These are phyloP conservation scores for Odontocerum albicorne DNA, from an alignment of 2,888 invertebrate species.

Conservation along the genomic window DNA sequence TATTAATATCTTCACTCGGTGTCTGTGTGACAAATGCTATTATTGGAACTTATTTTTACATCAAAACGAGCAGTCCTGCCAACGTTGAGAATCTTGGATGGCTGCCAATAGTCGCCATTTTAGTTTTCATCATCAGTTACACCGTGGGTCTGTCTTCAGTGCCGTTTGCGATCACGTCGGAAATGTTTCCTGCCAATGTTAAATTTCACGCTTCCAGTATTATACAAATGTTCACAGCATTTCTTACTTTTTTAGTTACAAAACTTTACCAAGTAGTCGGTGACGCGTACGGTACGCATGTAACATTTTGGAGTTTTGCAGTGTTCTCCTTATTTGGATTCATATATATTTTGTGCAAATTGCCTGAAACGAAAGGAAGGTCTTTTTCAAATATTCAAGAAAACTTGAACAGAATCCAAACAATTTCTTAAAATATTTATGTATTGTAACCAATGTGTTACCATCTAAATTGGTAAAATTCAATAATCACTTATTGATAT, in stretches of 20 bases:
- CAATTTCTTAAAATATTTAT: no score
- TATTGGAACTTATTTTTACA: conserved; percentile 57
- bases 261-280: conserved; percentile 64
- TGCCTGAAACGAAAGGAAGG: conserved; percentile 73
- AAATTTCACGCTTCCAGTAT: conserved; percentile 63
- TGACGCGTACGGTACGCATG: conserved; percentile 61
- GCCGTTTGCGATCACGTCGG: conserved; percentile 64
- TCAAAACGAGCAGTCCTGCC: conserved; percentile 47
- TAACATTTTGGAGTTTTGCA: conserved; percentile 67
- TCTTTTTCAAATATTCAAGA: conserved; percentile 71
- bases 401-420: no score
- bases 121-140: conserved; percentile 61
- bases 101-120: conserved; percentile 57
- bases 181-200: conserved; percentile 65
- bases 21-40: conserved; percentile 58
- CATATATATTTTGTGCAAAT: conserved; percentile 58
- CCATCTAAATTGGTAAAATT: no score
- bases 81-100: conserved; percentile 46
- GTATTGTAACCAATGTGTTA: no score
- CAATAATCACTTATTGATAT: no score
- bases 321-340: conserved; percentile 61
- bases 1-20: conserved; percentile 61
- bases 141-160: conserved; percentile 64
- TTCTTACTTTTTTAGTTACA: conserved; percentile 63
- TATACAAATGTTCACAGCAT: conserved; percentile 60